Evolutionary conservation across 2,888 invertebrate species (phyloP).

Genomic region (Agrochola macilenta): DNA sequence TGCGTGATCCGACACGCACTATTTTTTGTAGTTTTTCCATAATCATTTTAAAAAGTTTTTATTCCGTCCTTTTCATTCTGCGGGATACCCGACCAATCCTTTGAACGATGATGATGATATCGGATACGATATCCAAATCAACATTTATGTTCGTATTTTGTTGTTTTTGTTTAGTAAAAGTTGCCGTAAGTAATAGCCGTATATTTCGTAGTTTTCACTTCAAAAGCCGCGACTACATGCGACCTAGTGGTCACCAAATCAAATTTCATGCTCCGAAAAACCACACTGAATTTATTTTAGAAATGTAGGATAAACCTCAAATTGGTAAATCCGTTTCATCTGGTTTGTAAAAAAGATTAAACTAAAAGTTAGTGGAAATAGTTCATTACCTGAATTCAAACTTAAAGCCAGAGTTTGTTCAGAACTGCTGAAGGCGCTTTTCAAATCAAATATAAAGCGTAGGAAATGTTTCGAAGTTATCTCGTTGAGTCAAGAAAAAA

Average conservation of each 20-base stretch:
- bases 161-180: not conserved
- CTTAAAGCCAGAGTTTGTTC: slow-evolving; percentile 13
- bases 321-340: not conserved
- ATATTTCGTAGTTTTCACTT: slow-evolving; percentile 15
- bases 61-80: not conserved
- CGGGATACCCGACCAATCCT: not conserved
- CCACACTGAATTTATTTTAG: not conserved
- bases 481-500: slow-evolving; percentile 33
- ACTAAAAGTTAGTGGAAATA: slow-evolving; percentile 17
- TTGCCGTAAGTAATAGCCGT: too few species aligned
- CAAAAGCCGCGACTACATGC: not conserved
- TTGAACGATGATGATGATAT: not conserved
- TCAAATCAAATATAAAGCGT: slow-evolving; percentile 43
- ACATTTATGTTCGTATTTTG: not conserved
- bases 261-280: slow-evolving; percentile 21
- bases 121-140: not conserved
- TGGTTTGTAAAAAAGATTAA: slow-evolving; percentile 12
- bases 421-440: slow-evolving; percentile 34
- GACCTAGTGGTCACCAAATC: slow-evolving; percentile 25
- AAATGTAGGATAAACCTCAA: slow-evolving; percentile 8
- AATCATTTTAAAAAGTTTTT: not conserved
- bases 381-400: slow-evolving; percentile 42
- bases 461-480: slow-evolving; percentile 47
- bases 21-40: too few species aligned
- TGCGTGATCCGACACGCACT: too few species aligned